Base-by-base conservation (phyloP, 2,113 vertebrate genomes). In the Steatornis caripensis region DNA sequence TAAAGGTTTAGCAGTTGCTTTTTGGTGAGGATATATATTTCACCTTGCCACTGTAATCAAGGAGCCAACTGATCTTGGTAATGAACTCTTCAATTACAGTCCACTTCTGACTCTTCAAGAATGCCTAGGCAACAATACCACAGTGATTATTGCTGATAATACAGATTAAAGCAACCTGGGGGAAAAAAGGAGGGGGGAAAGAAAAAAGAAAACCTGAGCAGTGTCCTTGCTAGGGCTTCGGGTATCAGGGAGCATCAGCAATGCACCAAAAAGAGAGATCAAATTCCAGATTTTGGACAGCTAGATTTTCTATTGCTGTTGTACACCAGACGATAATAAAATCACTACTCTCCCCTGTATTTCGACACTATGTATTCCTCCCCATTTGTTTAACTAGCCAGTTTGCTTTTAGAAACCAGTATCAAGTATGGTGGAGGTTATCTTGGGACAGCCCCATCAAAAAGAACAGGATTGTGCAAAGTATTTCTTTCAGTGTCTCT, bases 1-100 rank as follows among this genome's bases (percentile, higher is more conserved):
- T 97, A 98, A 99, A 96, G 95, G 98, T 98, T 98, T 98, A 97
- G 97, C 97, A 87, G 98, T 98, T 98, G 98, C 98, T 98, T 98
- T 98, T 97, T 97, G 97, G 97, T 93, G 93, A 98, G 97, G 96
- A 98, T 97, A 97, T 98, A 98, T 98, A 98, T 98, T 98, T 98
- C 98, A 98, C 98, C 97, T 98, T 98, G 97, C 97, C 97, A 95
- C 97, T 96, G 97, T 97, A 98, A 98, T 98, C 98, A 98, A 95
- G 95, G 70, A 98, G 87, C 97, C 97, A 97, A 96, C 94, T 95
- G 98, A 98, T 98, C 98, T 96, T 96, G 62, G 97, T 98, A 98
- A 98, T 98, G 97, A 98, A 98, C 97, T 98, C 97, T 93, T 98
- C 97, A 98, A 97, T 98, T 98, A 98, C 84, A 97, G 97, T 96